These are phyloP conservation scores for Sabatieria punctata DNA, from an alignment of 2,888 invertebrate species.

Conservation along the genomic window DNA sequence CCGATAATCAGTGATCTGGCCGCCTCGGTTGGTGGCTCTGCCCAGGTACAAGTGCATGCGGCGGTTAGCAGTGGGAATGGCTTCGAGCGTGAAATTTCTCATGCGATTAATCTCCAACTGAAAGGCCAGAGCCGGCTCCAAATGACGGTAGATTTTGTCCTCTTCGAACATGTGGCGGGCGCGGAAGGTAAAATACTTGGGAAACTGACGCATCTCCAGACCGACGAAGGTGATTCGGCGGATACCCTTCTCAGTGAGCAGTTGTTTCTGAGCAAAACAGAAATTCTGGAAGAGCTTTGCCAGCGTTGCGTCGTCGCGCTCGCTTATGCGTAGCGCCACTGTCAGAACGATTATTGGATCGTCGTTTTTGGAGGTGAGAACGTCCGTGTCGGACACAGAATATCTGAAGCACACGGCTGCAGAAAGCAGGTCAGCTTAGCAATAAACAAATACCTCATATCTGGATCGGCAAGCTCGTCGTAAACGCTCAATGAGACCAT, in stretches of 20 bases:
- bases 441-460: too few species aligned
- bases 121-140: conserved; percentile 94
- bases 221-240: conserved; percentile 75
- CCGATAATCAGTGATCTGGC: conserved; percentile 66
- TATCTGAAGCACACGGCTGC: too few species aligned
- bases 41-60: conserved; percentile 96
- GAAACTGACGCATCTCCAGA: conserved; percentile 42
- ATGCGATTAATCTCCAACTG: conserved; percentile 86
- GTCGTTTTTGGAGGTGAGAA: too few species aligned
- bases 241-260: conserved; percentile 44
- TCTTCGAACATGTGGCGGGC: conserved; percentile 71
- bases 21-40: conserved; percentile 57
- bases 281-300: conserved; percentile 54
- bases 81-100: conserved; percentile 83
- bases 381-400: too few species aligned
- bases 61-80: conserved; percentile 84
- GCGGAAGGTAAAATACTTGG: conserved; percentile 43
- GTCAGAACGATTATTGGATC: not conserved
- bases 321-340: conserved; percentile 4
- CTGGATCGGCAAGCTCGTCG: not conserved
- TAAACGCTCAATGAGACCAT: conserved; percentile 6
- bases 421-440: too few species aligned
- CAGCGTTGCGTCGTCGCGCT: conserved; percentile 60
- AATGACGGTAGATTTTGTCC: conserved; percentile 83
- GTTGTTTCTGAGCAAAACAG: conserved; percentile 38